These are phyloP conservation scores for Emydoidea blandingii DNA, from an alignment of 2,797 vertebrate species.

Conservation along the genomic window DNA sequence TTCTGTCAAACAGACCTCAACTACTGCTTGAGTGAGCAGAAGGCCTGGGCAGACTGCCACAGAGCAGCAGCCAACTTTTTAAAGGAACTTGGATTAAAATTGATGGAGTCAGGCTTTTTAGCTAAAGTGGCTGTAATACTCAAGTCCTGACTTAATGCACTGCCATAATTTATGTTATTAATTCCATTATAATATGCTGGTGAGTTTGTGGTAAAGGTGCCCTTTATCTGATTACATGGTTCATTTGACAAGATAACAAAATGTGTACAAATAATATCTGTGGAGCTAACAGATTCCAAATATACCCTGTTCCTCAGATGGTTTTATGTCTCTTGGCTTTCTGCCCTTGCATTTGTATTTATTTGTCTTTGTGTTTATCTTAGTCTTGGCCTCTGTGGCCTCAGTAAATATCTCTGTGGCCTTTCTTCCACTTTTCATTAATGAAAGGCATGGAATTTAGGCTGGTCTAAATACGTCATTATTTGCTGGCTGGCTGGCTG, in stretches of 20 bases:
- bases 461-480: neutral
- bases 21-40: constrained; percentile 76
- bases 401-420: neutral
- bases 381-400: accelerated
- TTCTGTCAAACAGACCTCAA: constrained; percentile 70
- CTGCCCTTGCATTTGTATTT: constrained; percentile 22
- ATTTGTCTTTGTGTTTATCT: neutral
- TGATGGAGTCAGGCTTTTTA: constrained; percentile 77
- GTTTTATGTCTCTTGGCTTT: constrained; percentile 20
- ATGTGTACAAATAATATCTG: neutral
- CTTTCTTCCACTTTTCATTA: neutral
- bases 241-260: neutral
- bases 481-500: neutral
- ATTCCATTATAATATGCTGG: constrained; percentile 48
- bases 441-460: neutral
- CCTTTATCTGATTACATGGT: constrained; percentile 58
- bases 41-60: constrained; percentile 78
- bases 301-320: neutral
- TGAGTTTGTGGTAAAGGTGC: constrained; percentile 19
- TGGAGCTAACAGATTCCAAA: neutral
- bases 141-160: constrained; percentile 54
- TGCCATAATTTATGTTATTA: constrained; percentile 65
- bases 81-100: constrained; percentile 79
- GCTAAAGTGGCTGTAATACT: constrained; percentile 78
- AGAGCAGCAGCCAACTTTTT: constrained; percentile 75